These are phyloP conservation scores for Nemapogon koenigi DNA, from an alignment of 2,888 invertebrate species.

Conservation along the genomic window DNA sequence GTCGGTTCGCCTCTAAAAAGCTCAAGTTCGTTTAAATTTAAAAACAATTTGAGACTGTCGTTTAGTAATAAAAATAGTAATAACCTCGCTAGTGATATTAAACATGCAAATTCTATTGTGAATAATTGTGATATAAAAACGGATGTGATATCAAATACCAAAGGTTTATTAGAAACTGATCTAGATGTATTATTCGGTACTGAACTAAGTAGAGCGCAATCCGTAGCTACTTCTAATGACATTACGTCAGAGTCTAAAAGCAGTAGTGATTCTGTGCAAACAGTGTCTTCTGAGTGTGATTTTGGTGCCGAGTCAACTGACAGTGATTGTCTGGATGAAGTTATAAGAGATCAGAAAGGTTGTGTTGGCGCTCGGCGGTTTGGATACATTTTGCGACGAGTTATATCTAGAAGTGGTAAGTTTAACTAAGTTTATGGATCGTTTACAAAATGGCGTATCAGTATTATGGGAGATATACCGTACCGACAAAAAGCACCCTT, in stretches of 20 bases:
- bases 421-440: too few relatives aligned
- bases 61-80: too few relatives aligned
- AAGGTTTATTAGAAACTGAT: constrained; percentile 63
- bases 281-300: constrained; percentile 8
- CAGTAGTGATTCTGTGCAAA: constrained; percentile 3
- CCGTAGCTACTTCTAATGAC: neutral
- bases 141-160: constrained; percentile 62
- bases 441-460: too few relatives aligned
- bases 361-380: constrained; percentile 54
- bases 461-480: too few relatives aligned
- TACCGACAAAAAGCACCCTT: too few relatives aligned
- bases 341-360: constrained; percentile 45
- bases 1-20: neutral
- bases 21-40: constrained; percentile 5
- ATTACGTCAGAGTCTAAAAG: neutral
- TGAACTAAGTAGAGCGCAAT: neutral
- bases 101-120: too few relatives aligned
- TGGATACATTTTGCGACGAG: constrained; percentile 48
- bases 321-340: constrained; percentile 50
- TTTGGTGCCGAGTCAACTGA: constrained; percentile 46
- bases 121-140: constrained; percentile 32
- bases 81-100: too few relatives aligned
- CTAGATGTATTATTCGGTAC: constrained; percentile 50
- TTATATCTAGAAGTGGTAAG: constrained; percentile 59
- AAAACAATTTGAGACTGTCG: too few relatives aligned